A percentile compares a stretch with the other conserved stretches of the same genome.
Conservation (phyloP, 2,797 vertebrate genomes). For the Crypturellus tataupa region DNA sequence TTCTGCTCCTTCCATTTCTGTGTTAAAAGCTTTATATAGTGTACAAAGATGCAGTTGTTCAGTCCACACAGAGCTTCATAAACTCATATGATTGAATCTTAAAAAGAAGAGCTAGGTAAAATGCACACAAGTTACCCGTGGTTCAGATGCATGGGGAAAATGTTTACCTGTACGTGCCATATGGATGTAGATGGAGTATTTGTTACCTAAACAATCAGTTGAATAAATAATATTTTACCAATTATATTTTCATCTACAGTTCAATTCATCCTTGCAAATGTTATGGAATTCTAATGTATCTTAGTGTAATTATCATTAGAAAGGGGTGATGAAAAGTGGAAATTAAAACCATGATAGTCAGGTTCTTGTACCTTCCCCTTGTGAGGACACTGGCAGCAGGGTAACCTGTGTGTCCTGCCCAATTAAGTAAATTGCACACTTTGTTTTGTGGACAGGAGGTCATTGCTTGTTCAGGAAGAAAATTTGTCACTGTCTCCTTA, state of each 20-base stretch:
- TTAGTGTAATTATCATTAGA: background rate
- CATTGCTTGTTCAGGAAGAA: background rate
- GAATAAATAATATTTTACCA: background rate
- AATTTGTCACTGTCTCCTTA: background rate
- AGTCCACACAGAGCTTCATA: background rate
- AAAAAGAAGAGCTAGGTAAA: background rate
- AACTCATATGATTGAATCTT: background rate
- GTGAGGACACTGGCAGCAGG: background rate
- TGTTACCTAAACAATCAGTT: background rate
- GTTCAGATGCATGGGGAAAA: background rate
- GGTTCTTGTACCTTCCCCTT: background rate
- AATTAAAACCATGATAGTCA: background rate
- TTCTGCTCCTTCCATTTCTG: background rate
- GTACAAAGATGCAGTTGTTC: background rate
- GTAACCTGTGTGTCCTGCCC: background rate
- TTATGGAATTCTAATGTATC: background rate
- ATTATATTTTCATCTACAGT: background rate
- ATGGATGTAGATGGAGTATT: background rate
- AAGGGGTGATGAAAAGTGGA: background rate
- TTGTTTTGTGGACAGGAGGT: background rate
- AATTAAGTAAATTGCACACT: background rate
- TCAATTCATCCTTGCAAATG: background rate
- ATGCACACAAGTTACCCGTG: background rate
- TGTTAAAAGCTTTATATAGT: background rate
- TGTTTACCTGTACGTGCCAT: background rate